A percentile compares a stretch with the other conserved stretches of the same genome.
phyloP scores from a whole-genome alignment of 2,797 vertebrate genomes.

The Sphaeramia orbicularis region DNA sequence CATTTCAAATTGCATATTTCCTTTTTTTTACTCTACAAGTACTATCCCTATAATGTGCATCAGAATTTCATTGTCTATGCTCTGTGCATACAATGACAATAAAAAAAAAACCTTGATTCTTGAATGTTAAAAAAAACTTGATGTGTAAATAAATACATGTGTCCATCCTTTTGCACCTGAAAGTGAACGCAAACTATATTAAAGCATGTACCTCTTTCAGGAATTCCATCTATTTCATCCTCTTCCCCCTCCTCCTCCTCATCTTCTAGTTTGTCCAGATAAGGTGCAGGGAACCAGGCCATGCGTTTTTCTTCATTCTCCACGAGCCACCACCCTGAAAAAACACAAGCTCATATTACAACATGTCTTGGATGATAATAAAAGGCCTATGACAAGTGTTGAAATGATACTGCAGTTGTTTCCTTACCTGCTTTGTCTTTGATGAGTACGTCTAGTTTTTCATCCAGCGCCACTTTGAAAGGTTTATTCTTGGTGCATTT shows the following conservation, averaged over 20 bases:
- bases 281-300: slow-evolving; percentile 96
- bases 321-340: slow-evolving; percentile 95
- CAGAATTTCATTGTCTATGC: too few species aligned
- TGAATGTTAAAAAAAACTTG: too few species aligned
- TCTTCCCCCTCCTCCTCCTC: slow-evolving; percentile 52
- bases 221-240: slow-evolving; percentile 29
- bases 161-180: too few species aligned
- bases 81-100: too few species aligned
- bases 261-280: slow-evolving; percentile 82
- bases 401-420: not conserved
- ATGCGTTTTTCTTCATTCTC: slow-evolving; percentile 87
- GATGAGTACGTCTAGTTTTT: slow-evolving; percentile 89
- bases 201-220: slow-evolving; percentile 49
- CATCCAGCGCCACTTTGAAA: slow-evolving; percentile 83
- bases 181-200: too few species aligned
- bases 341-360: slow-evolving; percentile 6
- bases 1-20: too few species aligned
- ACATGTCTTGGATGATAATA: too few species aligned
- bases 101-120: too few species aligned
- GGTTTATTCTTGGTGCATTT: slow-evolving; percentile 88
- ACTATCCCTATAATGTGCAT: too few species aligned
- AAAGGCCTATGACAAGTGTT: not conserved
- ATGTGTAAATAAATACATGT: too few species aligned
- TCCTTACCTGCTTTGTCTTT: slow-evolving; percentile 91
- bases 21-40: too few species aligned